phyloP scores from a whole-genome alignment of 2,797 vertebrate species.

The Phalanger gymnotis region DNA sequence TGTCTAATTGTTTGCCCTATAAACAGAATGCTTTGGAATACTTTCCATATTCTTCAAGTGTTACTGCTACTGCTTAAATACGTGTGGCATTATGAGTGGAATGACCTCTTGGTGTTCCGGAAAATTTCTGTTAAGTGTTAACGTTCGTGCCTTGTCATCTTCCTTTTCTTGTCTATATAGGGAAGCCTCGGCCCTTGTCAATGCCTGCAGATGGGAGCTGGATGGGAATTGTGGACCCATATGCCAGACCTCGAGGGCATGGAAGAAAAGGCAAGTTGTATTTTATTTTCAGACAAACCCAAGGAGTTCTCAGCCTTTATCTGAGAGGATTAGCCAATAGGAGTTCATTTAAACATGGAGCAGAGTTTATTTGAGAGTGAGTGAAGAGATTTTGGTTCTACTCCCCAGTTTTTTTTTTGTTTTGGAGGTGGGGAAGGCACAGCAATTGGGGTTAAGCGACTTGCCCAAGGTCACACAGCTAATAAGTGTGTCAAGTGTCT shows the following conservation, averaged over 20 bases:
- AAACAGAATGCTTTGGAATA: not conserved
- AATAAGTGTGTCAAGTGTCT: too few species aligned
- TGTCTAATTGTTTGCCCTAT: not conserved
- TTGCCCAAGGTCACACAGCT: too few species aligned
- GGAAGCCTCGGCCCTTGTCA: conserved; percentile 94
- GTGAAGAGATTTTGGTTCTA: not conserved
- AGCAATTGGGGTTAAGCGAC: too few species aligned
- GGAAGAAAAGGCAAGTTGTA: conserved; percentile 90
- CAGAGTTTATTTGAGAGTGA: not conserved
- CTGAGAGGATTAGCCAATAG: not conserved
- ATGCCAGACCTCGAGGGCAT: conserved; percentile 85
- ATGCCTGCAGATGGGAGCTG: conserved; percentile 93
- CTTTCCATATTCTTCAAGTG: not conserved
- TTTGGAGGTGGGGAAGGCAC: too few species aligned
- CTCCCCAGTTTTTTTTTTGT: not conserved
- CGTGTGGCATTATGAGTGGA: not conserved
- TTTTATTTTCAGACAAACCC: not conserved
- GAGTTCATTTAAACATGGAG: not conserved
- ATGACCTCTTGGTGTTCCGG: not conserved
- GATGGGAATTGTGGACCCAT: conserved; percentile 87
- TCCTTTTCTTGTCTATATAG: conserved; percentile 79
- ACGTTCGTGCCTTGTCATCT: not conserved
- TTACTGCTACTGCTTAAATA: conserved; percentile 1
- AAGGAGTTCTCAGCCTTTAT: not conserved
- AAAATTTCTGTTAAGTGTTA: not conserved